Conservation (phyloP, 2,888 invertebrate species). For the Idaea biselata region DNA sequence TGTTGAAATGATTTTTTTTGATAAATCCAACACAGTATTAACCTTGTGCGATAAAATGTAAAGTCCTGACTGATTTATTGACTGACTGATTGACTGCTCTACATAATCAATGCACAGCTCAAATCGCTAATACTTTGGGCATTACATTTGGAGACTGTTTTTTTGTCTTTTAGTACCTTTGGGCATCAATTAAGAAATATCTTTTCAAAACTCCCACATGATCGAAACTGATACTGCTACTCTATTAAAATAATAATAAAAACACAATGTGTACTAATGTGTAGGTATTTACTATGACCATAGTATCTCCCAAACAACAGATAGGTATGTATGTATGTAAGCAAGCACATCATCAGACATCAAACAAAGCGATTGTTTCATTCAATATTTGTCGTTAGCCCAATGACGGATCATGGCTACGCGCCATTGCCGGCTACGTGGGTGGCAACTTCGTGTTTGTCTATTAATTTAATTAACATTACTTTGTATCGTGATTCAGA, state of each 20-base stretch:
- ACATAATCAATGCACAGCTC: not conserved
- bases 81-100: too few species aligned
- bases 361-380: slow-evolving; percentile 59
- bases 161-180: too few species aligned
- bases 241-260: too few species aligned
- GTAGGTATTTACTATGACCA: not conserved
- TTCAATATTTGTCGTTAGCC: slow-evolving; percentile 70
- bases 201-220: too few species aligned
- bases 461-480: slow-evolving; percentile 71
- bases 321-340: slow-evolving; percentile 7
- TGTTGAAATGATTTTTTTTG: too few species aligned
- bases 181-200: too few species aligned
- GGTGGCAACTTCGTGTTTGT: slow-evolving; percentile 56
- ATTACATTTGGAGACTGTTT: too few species aligned
- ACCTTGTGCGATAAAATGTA: too few species aligned
- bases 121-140: not conserved
- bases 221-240: too few species aligned
- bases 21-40: too few species aligned
- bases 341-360: slow-evolving; percentile 22
- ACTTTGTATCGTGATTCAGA: slow-evolving; percentile 45
- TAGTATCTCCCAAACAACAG: not conserved
- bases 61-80: not conserved
- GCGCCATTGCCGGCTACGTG: slow-evolving; percentile 35
- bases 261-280: too few species aligned
- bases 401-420: slow-evolving; percentile 51